These are phyloP conservation scores for Cebus imitator DNA, from an alignment of 2,113 vertebrate genomes.

Conservation along the genomic window DNA sequence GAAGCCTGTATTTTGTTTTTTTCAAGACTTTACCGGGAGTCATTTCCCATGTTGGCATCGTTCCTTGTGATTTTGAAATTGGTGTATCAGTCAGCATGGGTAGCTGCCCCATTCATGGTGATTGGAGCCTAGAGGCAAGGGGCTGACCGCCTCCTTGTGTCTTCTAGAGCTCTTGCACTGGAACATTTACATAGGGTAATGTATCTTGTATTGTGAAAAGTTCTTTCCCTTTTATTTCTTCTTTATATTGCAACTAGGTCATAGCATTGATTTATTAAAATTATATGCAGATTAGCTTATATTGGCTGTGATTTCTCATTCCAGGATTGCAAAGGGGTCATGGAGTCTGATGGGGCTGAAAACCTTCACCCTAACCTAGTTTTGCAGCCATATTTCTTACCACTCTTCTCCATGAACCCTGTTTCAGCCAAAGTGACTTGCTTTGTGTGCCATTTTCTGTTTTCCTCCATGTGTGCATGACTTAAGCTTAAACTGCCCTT, in stretches of 20 bases:
- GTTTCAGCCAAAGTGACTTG: neutral
- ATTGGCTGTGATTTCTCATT: neutral
- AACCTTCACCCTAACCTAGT: neutral
- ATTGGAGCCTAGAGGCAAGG: neutral
- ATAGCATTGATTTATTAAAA: neutral
- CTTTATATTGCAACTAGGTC: neutral
- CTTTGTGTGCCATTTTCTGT: neutral
- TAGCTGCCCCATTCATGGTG: neutral
- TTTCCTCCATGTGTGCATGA: neutral
- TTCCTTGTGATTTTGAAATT: neutral
- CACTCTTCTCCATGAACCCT: neutral
- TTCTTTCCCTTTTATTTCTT: neutral
- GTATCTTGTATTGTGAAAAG: neutral
- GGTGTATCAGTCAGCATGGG: accelerated
- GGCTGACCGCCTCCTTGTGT: neutral
- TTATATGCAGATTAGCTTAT: neutral
- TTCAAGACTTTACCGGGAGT: neutral
- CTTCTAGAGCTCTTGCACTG: neutral
- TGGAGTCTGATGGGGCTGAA: neutral
- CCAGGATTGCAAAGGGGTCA: neutral
- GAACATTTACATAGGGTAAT: neutral
- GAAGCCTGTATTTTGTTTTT: neutral
- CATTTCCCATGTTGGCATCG: neutral
- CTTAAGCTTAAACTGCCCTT: neutral
- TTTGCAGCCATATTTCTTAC: neutral